Conservation (phyloP, 2,113 vertebrate genomes). For the Saccopteryx leptura region DNA sequence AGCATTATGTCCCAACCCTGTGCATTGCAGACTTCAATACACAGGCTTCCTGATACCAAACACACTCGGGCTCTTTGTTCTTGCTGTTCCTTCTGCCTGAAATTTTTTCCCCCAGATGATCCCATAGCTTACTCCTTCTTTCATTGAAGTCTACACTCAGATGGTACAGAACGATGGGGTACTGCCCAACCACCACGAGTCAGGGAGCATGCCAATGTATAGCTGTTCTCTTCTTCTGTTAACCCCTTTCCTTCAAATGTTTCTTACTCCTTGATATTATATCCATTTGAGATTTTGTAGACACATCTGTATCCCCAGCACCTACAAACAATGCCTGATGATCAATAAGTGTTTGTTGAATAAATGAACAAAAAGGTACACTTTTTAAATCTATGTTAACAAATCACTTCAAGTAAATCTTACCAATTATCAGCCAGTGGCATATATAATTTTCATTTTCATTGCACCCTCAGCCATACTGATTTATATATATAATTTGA, state of each 20-base stretch:
- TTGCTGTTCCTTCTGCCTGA: background rate
- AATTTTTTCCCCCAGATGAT: background rate
- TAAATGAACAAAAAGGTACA: background rate
- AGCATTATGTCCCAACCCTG: background rate
- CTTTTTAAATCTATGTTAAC: background rate
- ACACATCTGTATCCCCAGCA: background rate
- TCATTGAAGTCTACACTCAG: background rate
- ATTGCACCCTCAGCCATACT: background rate
- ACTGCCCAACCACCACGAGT: background rate
- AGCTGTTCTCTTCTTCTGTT: background rate
- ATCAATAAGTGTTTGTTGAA: background rate
- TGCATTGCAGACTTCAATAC: background rate
- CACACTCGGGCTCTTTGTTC: background rate
- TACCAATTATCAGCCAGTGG: background rate
- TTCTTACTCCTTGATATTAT: background rate
- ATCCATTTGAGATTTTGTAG: background rate
- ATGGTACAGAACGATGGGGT: fast-evolving
- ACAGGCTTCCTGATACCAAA: background rate
- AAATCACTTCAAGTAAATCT: constrained; percentile 21
- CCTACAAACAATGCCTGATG: background rate
- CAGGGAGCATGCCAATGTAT: background rate
- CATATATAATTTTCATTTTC: background rate
- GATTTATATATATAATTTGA: background rate
- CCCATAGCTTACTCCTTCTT: background rate
- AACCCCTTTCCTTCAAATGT: background rate